Evolutionary conservation across 2,888 invertebrate species (phyloP).

Genomic region (Tolmerus cingulatus): DNA sequence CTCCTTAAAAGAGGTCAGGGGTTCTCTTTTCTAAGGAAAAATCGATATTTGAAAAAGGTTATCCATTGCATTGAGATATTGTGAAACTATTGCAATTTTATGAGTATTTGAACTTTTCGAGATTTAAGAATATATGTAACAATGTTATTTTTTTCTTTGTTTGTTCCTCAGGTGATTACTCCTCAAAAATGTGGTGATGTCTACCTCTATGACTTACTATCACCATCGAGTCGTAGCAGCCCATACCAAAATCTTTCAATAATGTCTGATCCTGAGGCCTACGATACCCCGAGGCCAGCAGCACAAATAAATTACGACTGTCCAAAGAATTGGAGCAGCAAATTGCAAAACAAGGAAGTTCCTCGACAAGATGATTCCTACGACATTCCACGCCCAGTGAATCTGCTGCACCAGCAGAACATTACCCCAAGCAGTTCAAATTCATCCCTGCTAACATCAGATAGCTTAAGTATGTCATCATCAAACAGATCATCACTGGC

Average conservation of each 20-base stretch:
- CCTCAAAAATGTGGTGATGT: constrained; percentile 78
- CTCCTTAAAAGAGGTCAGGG: not conserved
- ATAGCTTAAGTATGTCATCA: constrained; percentile 66
- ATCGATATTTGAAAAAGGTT: not conserved
- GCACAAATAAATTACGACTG: constrained; percentile 67
- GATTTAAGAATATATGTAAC: not conserved
- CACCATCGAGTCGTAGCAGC: constrained; percentile 53
- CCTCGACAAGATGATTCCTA: constrained; percentile 67
- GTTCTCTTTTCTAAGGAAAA: not conserved
- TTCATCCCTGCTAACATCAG: constrained; percentile 71
- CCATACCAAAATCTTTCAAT: constrained; percentile 59
- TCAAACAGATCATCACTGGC: constrained; percentile 67
- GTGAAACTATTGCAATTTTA: not conserved
- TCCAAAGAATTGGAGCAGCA: constrained; percentile 65
- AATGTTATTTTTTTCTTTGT: not conserved
- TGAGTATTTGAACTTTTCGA: not conserved
- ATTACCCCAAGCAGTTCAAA: constrained; percentile 74
- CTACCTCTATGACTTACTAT: constrained; percentile 74
- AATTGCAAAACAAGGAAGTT: constrained; percentile 52
- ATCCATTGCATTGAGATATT: not conserved
- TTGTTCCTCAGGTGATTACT: constrained; percentile 69
- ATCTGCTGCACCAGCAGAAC: constrained; percentile 64
- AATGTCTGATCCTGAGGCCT: constrained; percentile 61
- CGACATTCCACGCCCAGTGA: constrained; percentile 71
- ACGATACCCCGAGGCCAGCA: constrained; percentile 72